Base-by-base conservation (phyloP, 2,113 vertebrate genomes). In the Ceratotherium simum region DNA sequence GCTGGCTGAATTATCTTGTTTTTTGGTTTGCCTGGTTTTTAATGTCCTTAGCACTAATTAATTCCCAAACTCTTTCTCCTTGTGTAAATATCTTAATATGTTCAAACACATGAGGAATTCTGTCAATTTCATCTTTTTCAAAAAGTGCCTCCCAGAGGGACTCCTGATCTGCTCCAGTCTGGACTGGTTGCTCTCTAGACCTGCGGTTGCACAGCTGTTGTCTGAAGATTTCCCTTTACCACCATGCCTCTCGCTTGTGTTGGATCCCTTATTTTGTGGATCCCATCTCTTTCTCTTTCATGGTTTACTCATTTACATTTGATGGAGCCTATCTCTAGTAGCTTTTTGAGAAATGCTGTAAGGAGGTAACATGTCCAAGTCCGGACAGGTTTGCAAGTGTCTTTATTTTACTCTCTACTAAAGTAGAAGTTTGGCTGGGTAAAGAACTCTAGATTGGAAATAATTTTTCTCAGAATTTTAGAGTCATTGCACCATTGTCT, bases 401-500 rank as follows among this genome's bases (percentile, higher is more conserved):
- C 58, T 67, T 76, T 92, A 75, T 73, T 88, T 60, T 72, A 81
- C 54, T 69, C 48, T 88, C 60, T 89, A 67, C 62, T 83, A 83
- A 80, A 11, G 23, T 67, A 39, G 69, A 48, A 39, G 58, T 60
- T 72, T 73, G 46, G 36, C 48, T 69, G 51, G 39, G 46, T 60
- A 75, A 82, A 58, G 48, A 82, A 58, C 14, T 88, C 58, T 36
- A 51, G 10, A 60, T 60, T 76, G 69, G 8, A 93, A 83, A 83
- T 69, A 2, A 73, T 67, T 70, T 81, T 67, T 56, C 31, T 87
- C 67, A 76, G 58, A 96, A 67, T 58, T 73, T 88, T 65, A 20
- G 81, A 80, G n/a, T 90, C 85, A n/a, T 69, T n/a, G 33, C 10
- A 85, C 10, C 25, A n/a, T 54, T 78, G 69, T 93, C 78, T 70